A percentile compares a stretch with the other conserved stretches of the same genome.
These are phyloP conservation scores for Idaea biselata DNA, from an alignment of 2,888 invertebrate genomes.

Conservation along the genomic window DNA sequence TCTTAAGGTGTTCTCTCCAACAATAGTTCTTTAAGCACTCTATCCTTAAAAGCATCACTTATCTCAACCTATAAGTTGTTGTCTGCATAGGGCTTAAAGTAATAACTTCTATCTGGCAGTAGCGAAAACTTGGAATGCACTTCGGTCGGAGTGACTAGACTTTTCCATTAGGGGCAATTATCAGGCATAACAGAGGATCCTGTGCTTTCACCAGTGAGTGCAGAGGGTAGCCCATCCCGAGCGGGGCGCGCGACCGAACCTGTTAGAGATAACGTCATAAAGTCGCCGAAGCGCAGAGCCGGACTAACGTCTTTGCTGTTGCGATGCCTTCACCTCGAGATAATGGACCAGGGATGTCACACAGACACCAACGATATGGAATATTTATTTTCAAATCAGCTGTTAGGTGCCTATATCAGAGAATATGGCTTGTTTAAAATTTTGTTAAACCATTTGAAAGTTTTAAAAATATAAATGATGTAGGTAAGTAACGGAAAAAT, in stretches of 20 bases:
- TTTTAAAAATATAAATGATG: too few species aligned
- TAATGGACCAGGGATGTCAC: constrained; percentile 58
- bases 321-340: constrained; percentile 67
- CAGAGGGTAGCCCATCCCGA: constrained; percentile 50
- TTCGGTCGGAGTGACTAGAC: constrained; percentile 75
- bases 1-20: constrained; percentile 4
- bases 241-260: constrained; percentile 53
- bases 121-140: constrained; percentile 77
- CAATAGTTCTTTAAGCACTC: constrained; percentile 15
- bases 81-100: constrained; percentile 61
- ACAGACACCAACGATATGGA: constrained; percentile 14
- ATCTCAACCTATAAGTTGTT: constrained; percentile 54
- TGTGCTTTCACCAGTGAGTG: constrained; percentile 55
- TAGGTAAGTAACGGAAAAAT: too few species aligned
- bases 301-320: constrained; percentile 76
- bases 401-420: too few species aligned
- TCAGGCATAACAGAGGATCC: constrained; percentile 73
- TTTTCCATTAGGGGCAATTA: constrained; percentile 80
- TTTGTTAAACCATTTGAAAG: too few species aligned
- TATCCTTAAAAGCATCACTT: constrained; percentile 36
- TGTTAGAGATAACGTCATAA: constrained; percentile 80
- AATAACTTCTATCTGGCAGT: constrained; percentile 71
- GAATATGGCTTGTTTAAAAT: too few species aligned
- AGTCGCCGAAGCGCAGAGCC: constrained; percentile 74
- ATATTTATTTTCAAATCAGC: too few species aligned